These are phyloP conservation scores for Epinephelus fuscoguttatus DNA, from an alignment of 2,113 vertebrate genomes.

Conservation along the genomic window DNA sequence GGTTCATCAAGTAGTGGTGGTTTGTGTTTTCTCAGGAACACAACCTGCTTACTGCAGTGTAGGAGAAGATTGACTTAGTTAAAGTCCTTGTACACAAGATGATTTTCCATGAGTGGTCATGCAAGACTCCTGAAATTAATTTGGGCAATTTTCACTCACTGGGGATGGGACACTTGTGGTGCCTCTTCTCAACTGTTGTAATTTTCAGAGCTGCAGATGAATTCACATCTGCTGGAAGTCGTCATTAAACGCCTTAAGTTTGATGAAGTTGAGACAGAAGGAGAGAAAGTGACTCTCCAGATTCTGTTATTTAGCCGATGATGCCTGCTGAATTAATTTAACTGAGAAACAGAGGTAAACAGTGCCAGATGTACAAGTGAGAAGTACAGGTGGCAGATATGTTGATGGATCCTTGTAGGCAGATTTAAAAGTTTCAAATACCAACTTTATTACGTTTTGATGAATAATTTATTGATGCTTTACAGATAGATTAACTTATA, in stretches of 20 bases:
- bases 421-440: not conserved
- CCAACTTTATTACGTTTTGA: not conserved
- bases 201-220: not conserved
- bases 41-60: not conserved
- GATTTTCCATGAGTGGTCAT: not conserved
- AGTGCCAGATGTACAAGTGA: conserved; percentile 28
- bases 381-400: conserved; percentile 16
- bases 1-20: not conserved
- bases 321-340: conserved; percentile 40
- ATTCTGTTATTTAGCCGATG: not conserved
- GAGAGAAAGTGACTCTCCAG: conserved; percentile 24
- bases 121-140: conserved; percentile 5
- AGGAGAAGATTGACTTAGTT: not conserved
- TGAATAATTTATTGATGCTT: not conserved
- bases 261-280: not conserved
- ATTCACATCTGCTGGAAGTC: conserved; percentile 17
- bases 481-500: too few species aligned
- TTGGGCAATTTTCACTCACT: not conserved
- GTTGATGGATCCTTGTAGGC: conserved; percentile 18
- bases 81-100: not conserved
- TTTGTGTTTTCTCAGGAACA: not conserved
- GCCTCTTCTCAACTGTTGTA: not conserved
- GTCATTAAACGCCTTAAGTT: not conserved
- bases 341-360: not conserved
- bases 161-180: not conserved